These are phyloP conservation scores for Drosophila tanythrix DNA, from an alignment of 2,888 invertebrate genomes.

Conservation along the genomic window DNA sequence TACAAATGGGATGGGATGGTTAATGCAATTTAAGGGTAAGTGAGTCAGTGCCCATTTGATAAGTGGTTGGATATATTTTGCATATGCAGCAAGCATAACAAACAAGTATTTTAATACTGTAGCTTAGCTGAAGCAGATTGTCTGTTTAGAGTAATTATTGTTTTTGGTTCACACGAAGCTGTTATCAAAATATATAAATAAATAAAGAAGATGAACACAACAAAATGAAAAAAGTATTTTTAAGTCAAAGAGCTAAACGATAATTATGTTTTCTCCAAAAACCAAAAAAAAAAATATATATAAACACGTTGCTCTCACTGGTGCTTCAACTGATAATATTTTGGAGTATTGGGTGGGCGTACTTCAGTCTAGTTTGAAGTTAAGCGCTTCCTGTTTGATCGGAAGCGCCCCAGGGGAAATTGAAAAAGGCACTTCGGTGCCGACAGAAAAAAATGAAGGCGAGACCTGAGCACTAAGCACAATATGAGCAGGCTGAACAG, in stretches of 20 bases:
- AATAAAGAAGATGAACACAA: background rate
- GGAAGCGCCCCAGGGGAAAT: slow-evolving; percentile 84
- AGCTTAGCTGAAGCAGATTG: background rate
- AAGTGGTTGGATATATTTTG: slow-evolving; percentile 6
- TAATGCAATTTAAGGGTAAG: background rate
- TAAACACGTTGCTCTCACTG: slow-evolving; percentile 18
- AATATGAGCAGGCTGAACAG: slow-evolving; percentile 49
- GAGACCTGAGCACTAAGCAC: slow-evolving; percentile 61
- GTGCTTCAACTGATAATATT: slow-evolving; percentile 28
- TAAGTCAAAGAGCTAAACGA: too few relatives aligned
- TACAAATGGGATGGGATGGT: background rate
- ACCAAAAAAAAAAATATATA: too few relatives aligned
- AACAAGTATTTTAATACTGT: background rate
- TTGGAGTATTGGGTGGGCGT: slow-evolving; percentile 36
- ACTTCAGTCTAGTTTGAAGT: slow-evolving; percentile 74
- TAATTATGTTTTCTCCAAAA: too few relatives aligned
- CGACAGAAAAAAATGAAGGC: slow-evolving; percentile 51
- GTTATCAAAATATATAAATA: background rate
- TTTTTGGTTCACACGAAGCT: background rate
- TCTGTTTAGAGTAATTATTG: background rate
- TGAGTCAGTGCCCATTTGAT: background rate
- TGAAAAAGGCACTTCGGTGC: slow-evolving; percentile 81
- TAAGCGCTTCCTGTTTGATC: slow-evolving; percentile 85
- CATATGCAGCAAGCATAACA: background rate
- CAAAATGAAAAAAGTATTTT: too few relatives aligned